Evolutionary conservation across 2,888 invertebrate genomes (phyloP), one percentile per base, ranked within the genome.

Genomic region (Orchesella flavescens): DNA sequence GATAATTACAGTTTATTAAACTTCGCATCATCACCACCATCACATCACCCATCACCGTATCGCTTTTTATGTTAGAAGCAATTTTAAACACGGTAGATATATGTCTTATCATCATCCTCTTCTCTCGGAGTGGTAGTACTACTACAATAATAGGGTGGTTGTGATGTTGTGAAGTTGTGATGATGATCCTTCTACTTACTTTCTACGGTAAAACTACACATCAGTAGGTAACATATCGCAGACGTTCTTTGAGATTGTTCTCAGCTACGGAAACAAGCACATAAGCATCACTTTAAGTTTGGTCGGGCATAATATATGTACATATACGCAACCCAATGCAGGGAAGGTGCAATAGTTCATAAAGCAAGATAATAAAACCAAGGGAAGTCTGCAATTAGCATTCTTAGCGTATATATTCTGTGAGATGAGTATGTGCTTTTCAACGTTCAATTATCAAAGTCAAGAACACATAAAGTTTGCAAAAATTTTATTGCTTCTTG

Each of bases 1-100:
- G 76, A 83, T 83, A 83, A 83, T 83, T 83, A 77, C 76, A 83
- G 83, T 83, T 76, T 76, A 83, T 83, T 83, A 83, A 83, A 76
- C 66, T 72, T 72, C 63, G 72, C 83, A 83, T 83, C 83, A 83
- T 77, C 83, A 77, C 77, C 63, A 75, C 65, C 75, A 82, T 82
- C 80, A 80, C 68, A 80, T 73, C 63, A 80, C 77, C 68, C 49
- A 69, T 77, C 68, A 69, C 59, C 77, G 59, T 69, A 78, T 71
- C 78, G 46, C 46, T 78, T 78, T 75, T 71, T 78, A 71, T 69
- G 77, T 69, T 69, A 57, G 66, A 77, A 59, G 77, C 69, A 68
- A 68, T 57, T 69, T 66, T 57, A 12, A 49, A 49, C 49, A 49
- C 12, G n/a, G n/a, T n/a, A 49, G 49, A 49, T 49, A 49, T 49